Conservation (phyloP, 2,113 vertebrate genomes). For the Theropithecus gelada region DNA sequence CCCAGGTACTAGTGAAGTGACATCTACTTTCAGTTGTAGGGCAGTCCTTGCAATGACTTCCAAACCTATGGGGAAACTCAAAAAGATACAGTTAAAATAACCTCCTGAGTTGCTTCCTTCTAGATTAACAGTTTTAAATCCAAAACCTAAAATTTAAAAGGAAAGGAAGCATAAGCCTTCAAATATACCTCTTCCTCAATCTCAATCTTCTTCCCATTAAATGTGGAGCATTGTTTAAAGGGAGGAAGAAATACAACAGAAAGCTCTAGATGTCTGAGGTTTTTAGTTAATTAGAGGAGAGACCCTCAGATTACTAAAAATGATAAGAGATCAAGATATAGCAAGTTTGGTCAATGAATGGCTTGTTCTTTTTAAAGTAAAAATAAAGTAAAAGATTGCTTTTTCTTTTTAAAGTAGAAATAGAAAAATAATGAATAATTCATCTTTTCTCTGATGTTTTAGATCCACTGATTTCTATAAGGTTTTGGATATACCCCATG, state of each 20-base stretch:
- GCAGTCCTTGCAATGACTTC: not conserved
- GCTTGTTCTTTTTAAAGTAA: slow-evolving; percentile 14
- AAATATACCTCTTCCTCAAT: not conserved
- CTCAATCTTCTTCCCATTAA: not conserved
- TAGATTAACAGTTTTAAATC: slow-evolving; percentile 3
- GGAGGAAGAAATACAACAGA: not conserved
- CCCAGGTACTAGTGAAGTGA: not conserved
- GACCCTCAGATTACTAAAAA: not conserved
- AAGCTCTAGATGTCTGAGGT: not conserved
- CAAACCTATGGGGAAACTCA: not conserved
- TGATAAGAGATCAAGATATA: not conserved
- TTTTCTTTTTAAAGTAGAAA: slow-evolving; percentile 17
- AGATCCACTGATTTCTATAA: not conserved
- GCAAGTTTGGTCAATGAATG: not conserved
- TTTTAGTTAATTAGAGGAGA: not conserved
- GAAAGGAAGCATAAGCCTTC: not conserved
- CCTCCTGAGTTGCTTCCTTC: not conserved
- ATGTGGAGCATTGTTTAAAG: not conserved
- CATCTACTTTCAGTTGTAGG: not conserved
- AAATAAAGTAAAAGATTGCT: not conserved
- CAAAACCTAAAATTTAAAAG: not conserved
- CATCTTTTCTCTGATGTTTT: slow-evolving; percentile 11
- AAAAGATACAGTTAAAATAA: not conserved
- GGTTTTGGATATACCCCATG: not conserved
- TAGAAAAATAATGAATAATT: not conserved